phyloP scores from a whole-genome alignment of 2,888 invertebrate species.

The Phortica okadai region DNA sequence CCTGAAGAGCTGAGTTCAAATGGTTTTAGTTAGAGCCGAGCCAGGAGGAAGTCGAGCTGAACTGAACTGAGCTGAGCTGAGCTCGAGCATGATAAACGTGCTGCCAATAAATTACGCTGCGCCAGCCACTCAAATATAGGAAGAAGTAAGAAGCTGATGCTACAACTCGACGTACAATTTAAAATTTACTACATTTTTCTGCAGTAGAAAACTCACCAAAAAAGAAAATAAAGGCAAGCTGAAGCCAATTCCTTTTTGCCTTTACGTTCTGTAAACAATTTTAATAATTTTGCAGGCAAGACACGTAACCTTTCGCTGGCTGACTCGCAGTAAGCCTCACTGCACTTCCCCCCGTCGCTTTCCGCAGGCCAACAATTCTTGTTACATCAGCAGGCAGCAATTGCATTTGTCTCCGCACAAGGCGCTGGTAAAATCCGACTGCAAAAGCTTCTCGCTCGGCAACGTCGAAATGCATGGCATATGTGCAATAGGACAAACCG shows the following conservation, averaged over 20 bases:
- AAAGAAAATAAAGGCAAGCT: not conserved
- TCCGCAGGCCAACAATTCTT: slow-evolving; percentile 32
- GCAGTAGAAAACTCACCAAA: slow-evolving; percentile 3
- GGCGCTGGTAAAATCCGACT: slow-evolving; percentile 39
- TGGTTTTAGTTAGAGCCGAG: slow-evolving; percentile 21
- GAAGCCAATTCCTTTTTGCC: slow-evolving; percentile 27
- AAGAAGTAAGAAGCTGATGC: slow-evolving; percentile 54
- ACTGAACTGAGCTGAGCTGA: slow-evolving; percentile 49
- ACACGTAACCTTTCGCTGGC: slow-evolving; percentile 53
- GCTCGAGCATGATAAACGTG: slow-evolving; percentile 66
- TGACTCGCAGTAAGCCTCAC: not conserved
- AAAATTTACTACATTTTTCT: slow-evolving; percentile 69
- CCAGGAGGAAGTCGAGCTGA: slow-evolving; percentile 19
- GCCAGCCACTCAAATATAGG: slow-evolving; percentile 53
- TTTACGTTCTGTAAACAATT: slow-evolving; percentile 69
- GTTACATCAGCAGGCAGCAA: not conserved
- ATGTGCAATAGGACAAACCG: slow-evolving; percentile 64
- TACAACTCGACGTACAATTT: slow-evolving; percentile 55
- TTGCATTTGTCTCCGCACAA: slow-evolving; percentile 35
- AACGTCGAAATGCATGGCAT: not conserved
- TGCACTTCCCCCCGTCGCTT: slow-evolving; percentile 17
- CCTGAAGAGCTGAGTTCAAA: slow-evolving; percentile 32
- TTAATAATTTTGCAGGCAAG: slow-evolving; percentile 67
- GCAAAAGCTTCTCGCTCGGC: slow-evolving; percentile 38
- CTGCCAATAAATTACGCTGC: slow-evolving; percentile 71